phyloP scores from a whole-genome alignment of 2,797 vertebrate species.

The Phataginus tricuspis region DNA sequence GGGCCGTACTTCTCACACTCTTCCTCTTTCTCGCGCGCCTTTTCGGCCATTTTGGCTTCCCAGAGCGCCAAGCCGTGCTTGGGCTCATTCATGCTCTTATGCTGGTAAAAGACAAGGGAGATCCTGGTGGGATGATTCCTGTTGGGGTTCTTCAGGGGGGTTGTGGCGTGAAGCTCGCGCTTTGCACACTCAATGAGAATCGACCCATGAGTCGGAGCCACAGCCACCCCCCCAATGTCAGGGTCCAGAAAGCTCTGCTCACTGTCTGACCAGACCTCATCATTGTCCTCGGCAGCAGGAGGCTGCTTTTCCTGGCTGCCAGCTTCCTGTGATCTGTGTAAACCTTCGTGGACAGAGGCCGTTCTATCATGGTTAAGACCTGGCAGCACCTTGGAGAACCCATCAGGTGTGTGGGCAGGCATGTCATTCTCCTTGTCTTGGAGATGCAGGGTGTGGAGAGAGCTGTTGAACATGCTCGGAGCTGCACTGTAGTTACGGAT shows the following conservation, averaged over 20 bases:
- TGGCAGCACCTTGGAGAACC: constrained; percentile 86
- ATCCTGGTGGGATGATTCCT: constrained; percentile 95
- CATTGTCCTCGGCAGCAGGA: constrained; percentile 87
- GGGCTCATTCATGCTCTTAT: constrained; percentile 98
- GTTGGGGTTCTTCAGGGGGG: constrained; percentile 95
- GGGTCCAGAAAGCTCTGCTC: constrained; percentile 98
- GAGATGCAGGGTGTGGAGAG: constrained; percentile 90
- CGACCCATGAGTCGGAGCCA: constrained; percentile 97
- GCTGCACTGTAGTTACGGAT: constrained; percentile 85
- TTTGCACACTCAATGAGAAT: constrained; percentile 99
- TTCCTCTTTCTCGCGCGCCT: constrained; percentile 97
- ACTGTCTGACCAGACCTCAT: constrained; percentile 98
- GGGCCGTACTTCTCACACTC: constrained; percentile 94
- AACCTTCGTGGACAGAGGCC: constrained; percentile 84
- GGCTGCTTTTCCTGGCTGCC: constrained; percentile 83
- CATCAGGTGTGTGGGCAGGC: constrained; percentile 85
- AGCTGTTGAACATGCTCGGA: constrained; percentile 85
- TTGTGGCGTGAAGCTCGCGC: constrained; percentile 97
- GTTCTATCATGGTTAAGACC: constrained; percentile 87
- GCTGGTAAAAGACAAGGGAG: constrained; percentile 99
- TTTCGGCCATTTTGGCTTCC: constrained; percentile 99
- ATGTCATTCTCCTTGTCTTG: constrained; percentile 91
- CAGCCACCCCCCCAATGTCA: constrained; percentile 97
- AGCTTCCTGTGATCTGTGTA: constrained; percentile 85
- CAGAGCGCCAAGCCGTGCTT: constrained; percentile 97